A percentile compares a stretch with the other conserved stretches of the same genome.
Conservation (phyloP, 1,140 invertebrate species). For the Eriosoma lanigerum region DNA sequence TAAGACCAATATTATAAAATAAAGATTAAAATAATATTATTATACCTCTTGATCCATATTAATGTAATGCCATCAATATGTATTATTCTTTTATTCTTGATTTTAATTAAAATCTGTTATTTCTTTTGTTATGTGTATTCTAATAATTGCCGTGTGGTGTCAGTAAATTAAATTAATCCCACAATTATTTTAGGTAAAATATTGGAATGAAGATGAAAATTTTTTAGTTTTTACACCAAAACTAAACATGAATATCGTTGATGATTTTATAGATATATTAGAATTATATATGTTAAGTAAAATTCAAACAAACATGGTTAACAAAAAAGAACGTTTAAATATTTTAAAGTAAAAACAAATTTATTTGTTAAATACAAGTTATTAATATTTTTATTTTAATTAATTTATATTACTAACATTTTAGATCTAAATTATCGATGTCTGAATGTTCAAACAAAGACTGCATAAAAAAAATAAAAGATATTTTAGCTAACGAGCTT, state of each 20-base stretch:
- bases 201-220: constrained; percentile 41
- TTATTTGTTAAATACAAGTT: neutral
- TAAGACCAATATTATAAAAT: neutral
- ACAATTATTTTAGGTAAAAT: constrained; percentile 14
- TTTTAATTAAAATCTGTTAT: too few species aligned
- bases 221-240: neutral
- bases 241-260: neutral
- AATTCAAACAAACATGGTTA: neutral
- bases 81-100: too few species aligned
- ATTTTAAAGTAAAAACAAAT: constrained; percentile 13
- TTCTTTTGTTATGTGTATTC: too few species aligned
- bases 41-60: too few species aligned
- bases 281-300: constrained; percentile 26
- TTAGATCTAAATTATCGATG: neutral
- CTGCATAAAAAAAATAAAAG: constrained; percentile 29
- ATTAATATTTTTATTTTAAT: too few species aligned
- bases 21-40: neutral
- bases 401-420: neutral
- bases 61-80: too few species aligned
- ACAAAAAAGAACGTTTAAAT: constrained; percentile 5
- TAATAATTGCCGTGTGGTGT: too few species aligned
- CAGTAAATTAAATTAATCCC: too few species aligned
- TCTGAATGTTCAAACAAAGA: constrained; percentile 28
- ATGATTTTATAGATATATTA: constrained; percentile 17
- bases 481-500: neutral